Evolutionary conservation across 2,797 vertebrate species (phyloP), one percentile per base, ranked within the genome.

Genomic region (Gymnoscopelus braueri): DNA sequence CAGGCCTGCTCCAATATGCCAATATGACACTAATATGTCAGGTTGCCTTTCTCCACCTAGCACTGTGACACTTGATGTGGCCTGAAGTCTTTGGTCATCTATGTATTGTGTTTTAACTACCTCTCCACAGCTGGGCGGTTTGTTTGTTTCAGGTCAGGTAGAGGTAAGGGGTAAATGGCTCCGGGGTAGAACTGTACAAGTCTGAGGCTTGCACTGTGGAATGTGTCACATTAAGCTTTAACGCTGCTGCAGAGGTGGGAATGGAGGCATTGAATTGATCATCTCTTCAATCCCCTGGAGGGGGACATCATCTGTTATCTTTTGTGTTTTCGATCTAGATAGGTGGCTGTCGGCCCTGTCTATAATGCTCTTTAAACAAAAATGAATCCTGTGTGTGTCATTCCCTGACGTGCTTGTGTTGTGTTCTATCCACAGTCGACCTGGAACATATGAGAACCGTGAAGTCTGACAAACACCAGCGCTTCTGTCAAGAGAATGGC

Each of bases 391-490:
- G 53, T 69, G 75, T 71, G 61, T 10, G 62, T 77, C 74, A 12
- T 63, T 39, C 78, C 84, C 74, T 85, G 60, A 74, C 26, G 14
- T 19, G 60, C 79, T 19, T 63, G 65, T 13, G 0, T 77, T 84
- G 68, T 64, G 67, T 89, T 85, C 87, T 35, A 58, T 91, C 89
- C 92, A 69, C 89, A 99, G 98, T 97, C 91, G 98, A 99, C 92
- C 91, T 99, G 94, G 98, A 99, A 89, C 98, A 99, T 79, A 96
- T 98, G 94, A 95, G 97, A 86, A 96, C 96, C 53, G 97, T 99
- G 85, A 99, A 99, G 88, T 86, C 92, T 78, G 98, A 99, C 89
- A 98, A 95, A 89, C 98, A 99, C 86, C 96, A 97, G 84, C 94
- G 95, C 48, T 97, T 96, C 91, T 99, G 98, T 92, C 97, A 98